phyloP scores from a whole-genome alignment of 2,113 vertebrate genomes.

The Euleptes europaea region DNA sequence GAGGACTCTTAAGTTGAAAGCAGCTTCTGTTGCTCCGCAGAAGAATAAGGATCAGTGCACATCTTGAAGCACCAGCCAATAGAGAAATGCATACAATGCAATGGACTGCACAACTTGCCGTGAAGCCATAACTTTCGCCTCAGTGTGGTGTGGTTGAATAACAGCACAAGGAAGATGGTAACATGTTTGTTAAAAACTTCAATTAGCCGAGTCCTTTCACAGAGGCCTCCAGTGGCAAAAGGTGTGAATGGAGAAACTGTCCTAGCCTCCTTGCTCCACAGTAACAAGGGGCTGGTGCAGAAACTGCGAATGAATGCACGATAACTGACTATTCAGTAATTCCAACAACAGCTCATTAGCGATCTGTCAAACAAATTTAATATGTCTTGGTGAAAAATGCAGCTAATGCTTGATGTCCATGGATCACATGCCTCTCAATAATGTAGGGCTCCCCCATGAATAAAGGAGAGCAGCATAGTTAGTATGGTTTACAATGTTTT shows the following conservation, averaged over 20 bases:
- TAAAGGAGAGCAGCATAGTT: neutral
- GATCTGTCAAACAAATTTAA: slow-evolving; percentile 84
- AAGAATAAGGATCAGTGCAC: too few relatives aligned
- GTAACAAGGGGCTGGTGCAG: slow-evolving; percentile 78
- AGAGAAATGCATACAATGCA: too few relatives aligned
- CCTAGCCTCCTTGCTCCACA: slow-evolving; percentile 57
- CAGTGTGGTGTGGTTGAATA: slow-evolving; percentile 66
- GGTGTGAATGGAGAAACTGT: slow-evolving; percentile 76
- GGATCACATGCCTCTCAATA: slow-evolving; percentile 46
- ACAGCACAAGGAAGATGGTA: slow-evolving; percentile 77
- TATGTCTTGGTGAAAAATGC: slow-evolving; percentile 73
- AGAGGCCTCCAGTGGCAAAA: slow-evolving; percentile 73
- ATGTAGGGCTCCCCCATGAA: slow-evolving; percentile 49
- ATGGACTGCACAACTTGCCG: slow-evolving; percentile 48
- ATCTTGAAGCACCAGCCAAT: too few relatives aligned
- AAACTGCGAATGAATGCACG: slow-evolving; percentile 86
- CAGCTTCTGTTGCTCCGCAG: too few relatives aligned
- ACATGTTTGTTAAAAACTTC: slow-evolving; percentile 85
- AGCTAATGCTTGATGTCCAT: slow-evolving; percentile 56
- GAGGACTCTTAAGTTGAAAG: too few relatives aligned
- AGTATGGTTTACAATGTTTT: too few relatives aligned
- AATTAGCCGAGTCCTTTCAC: slow-evolving; percentile 82
- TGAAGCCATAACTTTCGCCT: slow-evolving; percentile 62
- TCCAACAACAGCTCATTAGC: slow-evolving; percentile 87
- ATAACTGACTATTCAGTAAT: slow-evolving; percentile 79